Conservation (phyloP, 2,113 vertebrate genomes). For the Australoheros scitulus region DNA sequence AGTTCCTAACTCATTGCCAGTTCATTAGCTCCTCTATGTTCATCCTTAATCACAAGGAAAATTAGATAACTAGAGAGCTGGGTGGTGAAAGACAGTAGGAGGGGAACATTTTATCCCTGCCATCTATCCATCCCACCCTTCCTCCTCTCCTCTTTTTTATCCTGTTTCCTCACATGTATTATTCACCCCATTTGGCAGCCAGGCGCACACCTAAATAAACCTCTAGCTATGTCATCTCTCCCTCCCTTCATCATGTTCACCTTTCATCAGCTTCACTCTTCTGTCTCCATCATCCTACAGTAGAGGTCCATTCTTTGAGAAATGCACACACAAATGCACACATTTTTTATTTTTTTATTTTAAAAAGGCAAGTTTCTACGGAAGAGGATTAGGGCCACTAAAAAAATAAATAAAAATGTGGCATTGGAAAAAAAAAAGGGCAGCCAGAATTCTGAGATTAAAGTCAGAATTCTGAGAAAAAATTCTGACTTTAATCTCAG, state of each 20-base stretch:
- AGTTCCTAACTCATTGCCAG: background rate
- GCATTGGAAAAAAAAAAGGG: no score
- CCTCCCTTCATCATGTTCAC: background rate
- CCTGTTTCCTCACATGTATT: constrained; percentile 62
- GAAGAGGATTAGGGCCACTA: no score
- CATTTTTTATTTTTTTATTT: background rate
- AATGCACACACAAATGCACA: background rate
- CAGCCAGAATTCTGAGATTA: no score
- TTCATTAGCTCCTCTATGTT: background rate
- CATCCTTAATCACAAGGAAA: constrained; percentile 18
- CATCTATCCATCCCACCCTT: constrained; percentile 18
- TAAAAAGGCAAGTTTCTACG: background rate
- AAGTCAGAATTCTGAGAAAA: no score
- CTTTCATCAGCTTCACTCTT: background rate
- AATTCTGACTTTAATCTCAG: no score
- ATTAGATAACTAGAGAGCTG: background rate
- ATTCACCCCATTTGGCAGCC: constrained; percentile 62
- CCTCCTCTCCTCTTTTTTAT: constrained; percentile 41
- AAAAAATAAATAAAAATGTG: no score
- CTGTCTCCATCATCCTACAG: background rate
- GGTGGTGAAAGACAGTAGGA: constrained; percentile 17
- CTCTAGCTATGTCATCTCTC: constrained; percentile 11
- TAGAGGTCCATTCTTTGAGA: background rate
- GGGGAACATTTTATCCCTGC: constrained; percentile 29
- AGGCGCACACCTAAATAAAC: constrained; percentile 46